A percentile compares a stretch with the other conserved stretches of the same genome.
These are phyloP conservation scores for Brachionus manjavacas DNA, from an alignment of 1,140 invertebrate genomes.

Conservation along the genomic window DNA sequence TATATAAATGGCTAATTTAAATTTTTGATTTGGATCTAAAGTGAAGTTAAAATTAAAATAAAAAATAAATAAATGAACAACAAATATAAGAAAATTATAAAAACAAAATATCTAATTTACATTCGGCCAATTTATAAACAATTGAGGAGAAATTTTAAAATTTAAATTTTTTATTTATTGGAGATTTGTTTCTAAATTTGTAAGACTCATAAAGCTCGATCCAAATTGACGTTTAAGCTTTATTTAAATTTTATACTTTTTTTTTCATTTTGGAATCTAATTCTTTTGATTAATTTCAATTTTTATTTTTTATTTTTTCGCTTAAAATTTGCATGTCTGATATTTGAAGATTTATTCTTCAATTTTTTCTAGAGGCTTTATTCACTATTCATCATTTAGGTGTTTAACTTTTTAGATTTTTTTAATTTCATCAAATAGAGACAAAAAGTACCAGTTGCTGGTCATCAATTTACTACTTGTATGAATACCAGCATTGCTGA, in stretches of 20 bases:
- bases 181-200: conserved; percentile 20
- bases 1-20: conserved; percentile 14
- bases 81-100: neutral
- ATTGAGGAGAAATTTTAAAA: neutral
- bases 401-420: no score
- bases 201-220: neutral
- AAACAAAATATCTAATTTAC: conserved; percentile 10
- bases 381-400: no score
- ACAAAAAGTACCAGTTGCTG: no score
- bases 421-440: no score
- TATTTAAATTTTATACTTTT: conserved; percentile 5
- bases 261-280: neutral
- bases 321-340: conserved; percentile 23
- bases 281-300: neutral
- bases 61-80: conserved; percentile 19
- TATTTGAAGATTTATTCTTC: neutral
- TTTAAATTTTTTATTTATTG: conserved; percentile 22
- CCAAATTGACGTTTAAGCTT: neutral
- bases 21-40: neutral
- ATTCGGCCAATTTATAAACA: conserved; percentile 22
- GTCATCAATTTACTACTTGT: no score
- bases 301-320: neutral
- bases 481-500: no score
- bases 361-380: no score
- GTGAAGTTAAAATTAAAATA: conserved; percentile 26